A percentile compares a stretch with the other conserved stretches of the same genome.
Conservation (phyloP, 2,797 vertebrate species). For the Sebastes baramenuke region DNA sequence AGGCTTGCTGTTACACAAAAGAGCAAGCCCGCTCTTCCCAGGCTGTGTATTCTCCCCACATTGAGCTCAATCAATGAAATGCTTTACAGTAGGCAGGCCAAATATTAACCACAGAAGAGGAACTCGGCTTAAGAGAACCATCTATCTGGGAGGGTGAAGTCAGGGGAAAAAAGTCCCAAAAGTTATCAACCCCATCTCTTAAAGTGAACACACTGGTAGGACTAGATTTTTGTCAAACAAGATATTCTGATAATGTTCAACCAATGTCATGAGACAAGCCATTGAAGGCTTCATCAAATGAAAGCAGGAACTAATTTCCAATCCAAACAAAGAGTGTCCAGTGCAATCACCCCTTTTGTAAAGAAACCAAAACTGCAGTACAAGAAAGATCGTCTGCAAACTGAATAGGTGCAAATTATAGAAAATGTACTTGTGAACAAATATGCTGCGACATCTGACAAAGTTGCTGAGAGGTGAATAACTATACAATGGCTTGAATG, state of each 20-base stretch:
- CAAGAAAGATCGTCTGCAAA: conserved; percentile 7
- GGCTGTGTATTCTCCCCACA: neutral
- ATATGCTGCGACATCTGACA: neutral
- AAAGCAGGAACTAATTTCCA: neutral
- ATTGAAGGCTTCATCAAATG: neutral
- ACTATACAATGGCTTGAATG: neutral
- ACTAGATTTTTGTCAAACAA: neutral
- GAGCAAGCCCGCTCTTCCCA: neutral
- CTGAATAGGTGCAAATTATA: neutral
- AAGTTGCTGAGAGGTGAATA: neutral
- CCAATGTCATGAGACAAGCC: accelerated
- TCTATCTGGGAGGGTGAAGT: neutral
- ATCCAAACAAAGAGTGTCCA: neutral
- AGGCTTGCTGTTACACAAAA: neutral
- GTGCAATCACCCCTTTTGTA: conserved; percentile 28
- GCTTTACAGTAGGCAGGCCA: too few species aligned
- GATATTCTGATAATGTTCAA: neutral
- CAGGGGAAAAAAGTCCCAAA: neutral
- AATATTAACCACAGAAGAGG: neutral
- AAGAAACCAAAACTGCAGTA: neutral
- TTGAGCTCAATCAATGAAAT: neutral
- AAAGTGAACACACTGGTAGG: neutral
- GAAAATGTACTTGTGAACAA: neutral
- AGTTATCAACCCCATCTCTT: neutral
- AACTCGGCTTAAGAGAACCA: neutral